Percentiles rank a stretch among this genome's conserved stretches.
Conservation (phyloP, 2,888 invertebrate genomes). For the Ctenicera cuprea region DNA sequence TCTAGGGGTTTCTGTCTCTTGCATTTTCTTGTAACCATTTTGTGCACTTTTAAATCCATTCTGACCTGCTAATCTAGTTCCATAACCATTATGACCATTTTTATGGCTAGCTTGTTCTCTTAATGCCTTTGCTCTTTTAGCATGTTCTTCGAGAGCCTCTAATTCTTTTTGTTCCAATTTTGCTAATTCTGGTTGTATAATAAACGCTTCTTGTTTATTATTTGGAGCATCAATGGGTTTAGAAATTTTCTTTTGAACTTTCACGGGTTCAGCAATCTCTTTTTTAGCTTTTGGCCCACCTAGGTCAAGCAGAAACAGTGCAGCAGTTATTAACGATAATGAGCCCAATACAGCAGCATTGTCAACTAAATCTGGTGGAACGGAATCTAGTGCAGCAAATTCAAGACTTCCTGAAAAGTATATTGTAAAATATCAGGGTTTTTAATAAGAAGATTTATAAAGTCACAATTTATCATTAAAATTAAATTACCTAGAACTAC, state of each 20-base stretch:
- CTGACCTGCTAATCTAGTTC: conserved; percentile 45
- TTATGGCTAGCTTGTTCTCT: conserved; percentile 30
- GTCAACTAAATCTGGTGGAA: conserved; percentile 80
- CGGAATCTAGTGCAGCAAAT: conserved; percentile 82
- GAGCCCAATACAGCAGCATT: conserved; percentile 84
- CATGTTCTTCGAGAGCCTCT: conserved; percentile 61
- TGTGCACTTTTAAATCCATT: conserved; percentile 52
- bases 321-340: conserved; percentile 80
- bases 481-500: conserved; percentile 76
- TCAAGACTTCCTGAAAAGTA: conserved; percentile 78
- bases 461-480: neutral
- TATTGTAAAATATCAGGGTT: neutral
- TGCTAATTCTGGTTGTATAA: conserved; percentile 55
- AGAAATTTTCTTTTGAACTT: conserved; percentile 33
- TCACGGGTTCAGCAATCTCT: conserved; percentile 52
- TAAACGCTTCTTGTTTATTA: conserved; percentile 35
- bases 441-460: neutral
- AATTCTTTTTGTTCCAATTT: conserved; percentile 56
- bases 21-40: conserved; percentile 57
- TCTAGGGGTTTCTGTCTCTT: conserved; percentile 58
- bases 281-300: conserved; percentile 76
- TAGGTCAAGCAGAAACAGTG: conserved; percentile 81
- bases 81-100: conserved; percentile 42
- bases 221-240: conserved; percentile 45
- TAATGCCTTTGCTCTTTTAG: conserved; percentile 47